Conservation (phyloP, 2,113 vertebrate species). For the Noctilio leporinus region DNA sequence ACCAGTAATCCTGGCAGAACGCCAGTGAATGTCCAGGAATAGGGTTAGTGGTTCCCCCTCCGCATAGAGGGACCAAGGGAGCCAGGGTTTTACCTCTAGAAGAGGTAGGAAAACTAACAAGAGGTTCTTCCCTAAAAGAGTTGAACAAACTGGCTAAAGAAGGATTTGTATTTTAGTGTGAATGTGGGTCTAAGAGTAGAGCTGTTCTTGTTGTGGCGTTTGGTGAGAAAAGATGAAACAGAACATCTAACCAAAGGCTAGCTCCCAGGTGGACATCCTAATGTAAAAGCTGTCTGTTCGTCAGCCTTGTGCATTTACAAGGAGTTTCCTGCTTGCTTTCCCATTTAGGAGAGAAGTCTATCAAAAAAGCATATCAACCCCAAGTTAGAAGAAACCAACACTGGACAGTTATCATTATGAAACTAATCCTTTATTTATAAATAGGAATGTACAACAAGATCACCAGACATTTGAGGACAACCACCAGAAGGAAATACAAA, state of each 20-base stretch:
- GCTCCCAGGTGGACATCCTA: background rate
- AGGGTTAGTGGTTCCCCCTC: background rate
- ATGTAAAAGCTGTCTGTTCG: background rate
- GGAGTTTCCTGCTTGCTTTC: background rate
- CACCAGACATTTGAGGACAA: background rate
- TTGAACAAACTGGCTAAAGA: background rate
- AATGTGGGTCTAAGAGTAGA: background rate
- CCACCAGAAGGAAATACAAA: background rate
- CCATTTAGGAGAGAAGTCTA: background rate
- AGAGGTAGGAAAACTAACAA: background rate
- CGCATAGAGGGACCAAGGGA: background rate
- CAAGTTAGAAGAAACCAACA: background rate
- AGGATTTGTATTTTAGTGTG: background rate
- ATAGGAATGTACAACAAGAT: background rate
- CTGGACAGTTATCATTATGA: background rate
- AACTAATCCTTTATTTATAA: background rate
- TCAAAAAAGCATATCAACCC: background rate
- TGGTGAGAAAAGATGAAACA: background rate
- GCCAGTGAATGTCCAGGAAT: background rate
- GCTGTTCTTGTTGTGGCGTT: background rate
- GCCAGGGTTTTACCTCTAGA: background rate
- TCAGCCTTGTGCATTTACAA: background rate
- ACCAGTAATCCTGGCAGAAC: background rate
- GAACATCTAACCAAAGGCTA: background rate
- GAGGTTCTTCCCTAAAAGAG: background rate